phyloP scores from a whole-genome alignment of 1,140 invertebrate species.

The Phortica variegata region DNA sequence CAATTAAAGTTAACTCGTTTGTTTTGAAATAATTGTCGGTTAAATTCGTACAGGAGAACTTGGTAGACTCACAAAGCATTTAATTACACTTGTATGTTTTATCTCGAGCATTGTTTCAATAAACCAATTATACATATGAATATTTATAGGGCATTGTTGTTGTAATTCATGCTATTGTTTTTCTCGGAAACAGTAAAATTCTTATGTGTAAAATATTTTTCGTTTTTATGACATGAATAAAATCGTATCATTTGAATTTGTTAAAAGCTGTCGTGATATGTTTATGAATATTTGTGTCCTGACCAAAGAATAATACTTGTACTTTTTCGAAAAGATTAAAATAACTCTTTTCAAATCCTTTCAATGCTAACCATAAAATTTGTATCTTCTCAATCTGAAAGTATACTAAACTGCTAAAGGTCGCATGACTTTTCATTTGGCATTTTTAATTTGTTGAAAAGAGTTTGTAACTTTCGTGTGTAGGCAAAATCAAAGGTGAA shows the following conservation, averaged over 20 bases:
- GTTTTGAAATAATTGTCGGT: too few species aligned
- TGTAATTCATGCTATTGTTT: constrained; percentile 1
- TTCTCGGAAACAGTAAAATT: constrained; percentile 10
- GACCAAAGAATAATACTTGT: too few species aligned
- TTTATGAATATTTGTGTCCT: too few species aligned
- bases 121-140: not conserved
- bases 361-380: too few species aligned
- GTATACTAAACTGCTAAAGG: too few species aligned
- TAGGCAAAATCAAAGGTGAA: too few species aligned
- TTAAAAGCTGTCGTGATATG: constrained; percentile 2
- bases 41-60: constrained; percentile 3
- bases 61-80: constrained; percentile 1
- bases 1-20: constrained; percentile 1
- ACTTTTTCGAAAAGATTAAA: too few species aligned
- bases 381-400: too few species aligned
- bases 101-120: not conserved
- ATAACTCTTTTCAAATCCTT: too few species aligned
- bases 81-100: constrained; percentile 10
- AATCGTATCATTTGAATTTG: not conserved
- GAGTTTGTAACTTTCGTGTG: too few species aligned
- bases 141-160: not conserved
- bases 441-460: too few species aligned
- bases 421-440: too few species aligned
- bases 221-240: not conserved
- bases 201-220: not conserved